phyloP scores from a whole-genome alignment of 1,140 invertebrate species.

The Cydia splendana region DNA sequence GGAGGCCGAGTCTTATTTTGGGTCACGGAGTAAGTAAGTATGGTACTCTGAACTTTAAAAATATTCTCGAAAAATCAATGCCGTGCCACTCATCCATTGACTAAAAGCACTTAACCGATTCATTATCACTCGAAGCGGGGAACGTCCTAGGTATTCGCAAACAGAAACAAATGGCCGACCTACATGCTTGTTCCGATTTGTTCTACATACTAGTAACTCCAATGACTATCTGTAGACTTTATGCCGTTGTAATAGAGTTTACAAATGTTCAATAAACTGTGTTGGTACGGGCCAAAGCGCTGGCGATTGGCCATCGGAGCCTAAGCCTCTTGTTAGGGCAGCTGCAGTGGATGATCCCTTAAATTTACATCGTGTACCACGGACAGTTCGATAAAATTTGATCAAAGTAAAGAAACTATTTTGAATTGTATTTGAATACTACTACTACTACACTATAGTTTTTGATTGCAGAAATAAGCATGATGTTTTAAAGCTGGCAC shows the following conservation, averaged over 20 bases:
- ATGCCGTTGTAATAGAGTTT: no score
- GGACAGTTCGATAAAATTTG: background rate
- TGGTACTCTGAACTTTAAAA: background rate
- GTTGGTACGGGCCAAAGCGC: background rate
- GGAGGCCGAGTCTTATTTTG: no score
- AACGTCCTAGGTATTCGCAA: background rate
- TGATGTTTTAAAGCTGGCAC: no score
- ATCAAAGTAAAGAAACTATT: background rate
- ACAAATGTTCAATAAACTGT: no score
- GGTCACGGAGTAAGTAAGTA: no score
- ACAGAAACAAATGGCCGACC: slow-evolving; percentile 2
- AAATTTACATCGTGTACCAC: background rate
- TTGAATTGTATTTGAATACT: no score
- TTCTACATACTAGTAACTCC: background rate
- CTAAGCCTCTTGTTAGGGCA: background rate
- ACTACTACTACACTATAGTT: no score
- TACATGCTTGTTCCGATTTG: slow-evolving; percentile 7
- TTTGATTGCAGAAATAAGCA: no score
- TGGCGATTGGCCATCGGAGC: background rate
- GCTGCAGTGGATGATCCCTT: background rate
- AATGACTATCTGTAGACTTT: no score
- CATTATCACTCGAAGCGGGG: background rate
- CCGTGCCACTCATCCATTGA: background rate
- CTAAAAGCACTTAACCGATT: slow-evolving; percentile 6
- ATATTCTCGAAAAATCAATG: background rate